These are phyloP conservation scores for Onychomys torridus DNA, from an alignment of 2,797 vertebrate genomes.

Conservation along the genomic window DNA sequence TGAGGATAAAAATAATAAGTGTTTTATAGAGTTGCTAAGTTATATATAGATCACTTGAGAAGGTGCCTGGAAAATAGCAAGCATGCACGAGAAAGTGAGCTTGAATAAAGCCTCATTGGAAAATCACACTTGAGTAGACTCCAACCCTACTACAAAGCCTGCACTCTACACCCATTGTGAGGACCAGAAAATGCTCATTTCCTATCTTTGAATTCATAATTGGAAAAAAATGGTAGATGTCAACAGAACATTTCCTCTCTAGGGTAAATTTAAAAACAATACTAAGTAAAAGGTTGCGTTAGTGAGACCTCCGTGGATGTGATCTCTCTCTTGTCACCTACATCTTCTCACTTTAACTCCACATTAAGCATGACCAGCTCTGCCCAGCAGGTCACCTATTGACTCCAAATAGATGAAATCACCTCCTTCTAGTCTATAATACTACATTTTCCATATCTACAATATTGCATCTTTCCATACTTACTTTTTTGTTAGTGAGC, in stretches of 20 bases:
- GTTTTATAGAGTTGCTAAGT: neutral
- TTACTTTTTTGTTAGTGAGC: neutral
- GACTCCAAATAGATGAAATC: neutral
- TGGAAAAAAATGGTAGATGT: neutral
- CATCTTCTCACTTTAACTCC: accelerated
- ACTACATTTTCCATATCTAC: neutral
- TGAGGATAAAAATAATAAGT: neutral
- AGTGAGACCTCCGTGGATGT: neutral
- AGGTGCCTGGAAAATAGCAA: neutral
- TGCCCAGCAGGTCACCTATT: too few species aligned
- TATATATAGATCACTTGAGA: neutral
- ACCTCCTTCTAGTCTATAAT: neutral
- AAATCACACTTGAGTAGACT: neutral
- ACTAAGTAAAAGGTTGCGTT: neutral
- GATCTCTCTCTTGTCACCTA: neutral
- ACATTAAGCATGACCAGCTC: neutral
- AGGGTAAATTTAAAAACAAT: neutral
- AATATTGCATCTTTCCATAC: neutral
- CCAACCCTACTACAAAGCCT: neutral
- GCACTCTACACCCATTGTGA: neutral
- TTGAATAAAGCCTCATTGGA: conserved; percentile 26
- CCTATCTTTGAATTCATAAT: neutral
- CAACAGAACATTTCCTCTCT: neutral
- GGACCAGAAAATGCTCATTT: neutral
- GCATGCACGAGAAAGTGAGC: neutral